Percentiles rank a stretch among this genome's conserved stretches.
These are phyloP conservation scores for Tetranychus truncatus DNA, from an alignment of 2,888 invertebrate species.

Conservation along the genomic window DNA sequence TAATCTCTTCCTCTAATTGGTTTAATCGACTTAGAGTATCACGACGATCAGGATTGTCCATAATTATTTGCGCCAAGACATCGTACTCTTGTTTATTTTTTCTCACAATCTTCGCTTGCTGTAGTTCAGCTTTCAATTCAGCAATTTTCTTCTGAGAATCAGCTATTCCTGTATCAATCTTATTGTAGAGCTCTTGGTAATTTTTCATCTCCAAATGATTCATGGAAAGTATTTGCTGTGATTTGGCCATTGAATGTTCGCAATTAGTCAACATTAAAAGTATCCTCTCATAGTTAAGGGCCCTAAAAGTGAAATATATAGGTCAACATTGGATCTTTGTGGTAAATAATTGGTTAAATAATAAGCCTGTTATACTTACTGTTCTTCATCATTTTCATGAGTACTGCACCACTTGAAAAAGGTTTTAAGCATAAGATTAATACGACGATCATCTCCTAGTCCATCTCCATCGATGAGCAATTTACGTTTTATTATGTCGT, in stretches of 20 bases:
- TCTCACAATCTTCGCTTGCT: conserved; percentile 32
- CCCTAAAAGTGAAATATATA: conserved; percentile 9
- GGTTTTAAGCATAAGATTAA: conserved; percentile 64
- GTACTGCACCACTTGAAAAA: conserved; percentile 34
- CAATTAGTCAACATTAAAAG: conserved; percentile 38
- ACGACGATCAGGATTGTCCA: conserved; percentile 68
- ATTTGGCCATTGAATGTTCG: conserved; percentile 68
- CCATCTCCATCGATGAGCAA: conserved; percentile 91
- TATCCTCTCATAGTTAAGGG: conserved; percentile 23
- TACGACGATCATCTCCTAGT: conserved; percentile 75
- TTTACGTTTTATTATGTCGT: conserved; percentile 77
- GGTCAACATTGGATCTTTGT: background rate
- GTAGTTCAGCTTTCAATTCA: conserved; percentile 31
- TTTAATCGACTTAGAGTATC: conserved; percentile 43
- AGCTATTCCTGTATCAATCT: conserved; percentile 40
- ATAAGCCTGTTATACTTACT: background rate
- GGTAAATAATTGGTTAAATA: background rate
- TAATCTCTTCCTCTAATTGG: conserved; percentile 52
- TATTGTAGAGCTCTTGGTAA: conserved; percentile 54
- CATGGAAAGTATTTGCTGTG: conserved; percentile 57
- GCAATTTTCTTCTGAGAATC: conserved; percentile 32
- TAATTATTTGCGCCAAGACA: conserved; percentile 71
- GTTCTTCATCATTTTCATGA: conserved; percentile 27
- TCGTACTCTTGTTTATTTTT: conserved; percentile 54
- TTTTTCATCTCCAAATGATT: conserved; percentile 63